Conservation (phyloP, 2,888 invertebrate genomes). For the Megamerina dolium region DNA sequence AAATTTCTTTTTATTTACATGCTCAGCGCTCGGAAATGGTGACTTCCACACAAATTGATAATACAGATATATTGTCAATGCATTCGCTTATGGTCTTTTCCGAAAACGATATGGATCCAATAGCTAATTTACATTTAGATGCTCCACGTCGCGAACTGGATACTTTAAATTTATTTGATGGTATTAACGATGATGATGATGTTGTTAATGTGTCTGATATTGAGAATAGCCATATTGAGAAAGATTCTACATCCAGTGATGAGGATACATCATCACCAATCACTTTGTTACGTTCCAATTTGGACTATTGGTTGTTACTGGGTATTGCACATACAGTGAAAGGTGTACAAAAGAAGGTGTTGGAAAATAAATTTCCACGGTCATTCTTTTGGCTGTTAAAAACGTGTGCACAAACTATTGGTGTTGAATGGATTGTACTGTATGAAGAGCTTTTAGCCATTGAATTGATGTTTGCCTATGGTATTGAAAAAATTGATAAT, state of each 20-base stretch:
- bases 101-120: slow-evolving; percentile 37
- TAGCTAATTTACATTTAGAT: slow-evolving; percentile 20
- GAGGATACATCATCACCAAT: slow-evolving; percentile 2
- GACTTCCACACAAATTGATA: too few relatives aligned
- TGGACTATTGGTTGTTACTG: slow-evolving; percentile 45
- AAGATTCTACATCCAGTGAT: not conserved
- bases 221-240: not conserved
- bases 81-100: slow-evolving; percentile 31
- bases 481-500: slow-evolving; percentile 33
- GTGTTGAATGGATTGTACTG: slow-evolving; percentile 32
- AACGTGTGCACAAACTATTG: slow-evolving; percentile 40
- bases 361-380: slow-evolving; percentile 34
- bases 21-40: too few relatives aligned
- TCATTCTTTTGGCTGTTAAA: slow-evolving; percentile 46
- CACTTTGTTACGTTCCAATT: slow-evolving; percentile 35
- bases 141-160: slow-evolving; percentile 33
- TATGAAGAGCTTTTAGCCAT: slow-evolving; percentile 42
- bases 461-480: slow-evolving; percentile 41
- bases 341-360: slow-evolving; percentile 24
- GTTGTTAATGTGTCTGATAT: not conserved
- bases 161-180: slow-evolving; percentile 23
- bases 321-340: slow-evolving; percentile 24
- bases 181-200: slow-evolving; percentile 25
- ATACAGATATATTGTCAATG: slow-evolving; percentile 14
- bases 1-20: too few relatives aligned